Conservation (phyloP, 2,113 vertebrate species). For the Leptobrachium ailaonicum region DNA sequence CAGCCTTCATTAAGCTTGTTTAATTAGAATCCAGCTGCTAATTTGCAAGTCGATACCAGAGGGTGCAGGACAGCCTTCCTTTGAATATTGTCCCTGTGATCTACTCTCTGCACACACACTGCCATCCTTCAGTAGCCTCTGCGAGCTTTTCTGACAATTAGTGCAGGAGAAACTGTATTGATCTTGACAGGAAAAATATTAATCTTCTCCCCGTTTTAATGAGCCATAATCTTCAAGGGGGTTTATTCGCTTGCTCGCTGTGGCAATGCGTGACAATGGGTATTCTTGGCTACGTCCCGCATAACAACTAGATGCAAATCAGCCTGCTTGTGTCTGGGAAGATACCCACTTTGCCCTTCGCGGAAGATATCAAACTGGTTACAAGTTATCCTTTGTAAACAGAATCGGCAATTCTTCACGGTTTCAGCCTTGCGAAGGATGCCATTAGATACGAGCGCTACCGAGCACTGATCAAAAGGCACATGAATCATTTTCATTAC, state of each 20-base stretch:
- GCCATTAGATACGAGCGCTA: background rate
- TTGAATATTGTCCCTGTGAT: constrained; percentile 91
- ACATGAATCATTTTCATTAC: constrained; percentile 29
- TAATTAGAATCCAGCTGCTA: constrained; percentile 98
- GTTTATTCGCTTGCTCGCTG: constrained; percentile 71
- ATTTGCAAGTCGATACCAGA: constrained; percentile 96
- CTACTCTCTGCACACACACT: constrained; percentile 82
- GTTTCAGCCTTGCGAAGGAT: background rate
- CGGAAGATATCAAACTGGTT: constrained; percentile 25
- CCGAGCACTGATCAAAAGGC: background rate
- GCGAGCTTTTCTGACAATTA: constrained; percentile 90
- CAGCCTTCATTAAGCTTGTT: constrained; percentile 92
- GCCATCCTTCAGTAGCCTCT: constrained; percentile 74
- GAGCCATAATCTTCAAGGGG: constrained; percentile 83
- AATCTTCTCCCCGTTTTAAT: constrained; percentile 83
- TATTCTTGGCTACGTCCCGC: constrained; percentile 47
- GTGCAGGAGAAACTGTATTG: constrained; percentile 83
- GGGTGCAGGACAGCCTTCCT: constrained; percentile 90
- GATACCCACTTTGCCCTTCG: constrained; percentile 30
- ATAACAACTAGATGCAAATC: constrained; percentile 28
- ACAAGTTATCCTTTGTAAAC: constrained; percentile 23
- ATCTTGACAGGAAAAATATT: constrained; percentile 86
- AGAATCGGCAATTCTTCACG: background rate
- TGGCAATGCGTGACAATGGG: constrained; percentile 37
- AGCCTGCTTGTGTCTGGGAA: constrained; percentile 33